Evolutionary conservation across 2,888 invertebrate genomes (phyloP), one percentile per base, ranked within the genome.

Genomic region (Agriopis leucophaearia): DNA sequence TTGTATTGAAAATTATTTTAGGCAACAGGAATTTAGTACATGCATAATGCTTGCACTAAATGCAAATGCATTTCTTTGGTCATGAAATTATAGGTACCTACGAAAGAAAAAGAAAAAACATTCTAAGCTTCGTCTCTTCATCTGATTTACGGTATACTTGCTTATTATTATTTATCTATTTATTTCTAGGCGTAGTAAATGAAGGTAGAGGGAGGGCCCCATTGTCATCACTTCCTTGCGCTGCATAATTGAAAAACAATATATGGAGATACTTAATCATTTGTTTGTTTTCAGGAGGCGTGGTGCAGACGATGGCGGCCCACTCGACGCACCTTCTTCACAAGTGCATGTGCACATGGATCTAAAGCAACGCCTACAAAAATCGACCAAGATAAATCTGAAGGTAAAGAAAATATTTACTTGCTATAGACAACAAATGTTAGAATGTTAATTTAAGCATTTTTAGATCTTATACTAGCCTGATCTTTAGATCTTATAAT

Each of bases 231-330:
- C 10, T 50, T 50, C 10, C 27, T 13, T 7, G 1, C 7, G 15
- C 47, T 47, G 47, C 10, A 16, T 8, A 18, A 12, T 50, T 79
- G 88, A 15, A 18, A 8, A 27, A 27, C 27, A 27, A 27, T 27
- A 1, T 27, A 27, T 27, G 27, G 0, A 27, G 5, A 3, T 27
- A 27, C 1, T 27, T 27, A 27, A 27, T 27, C 3, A 27, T 27
- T 42, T 60, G 72, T 72, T 78, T 77, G 58, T 79, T 89, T 87
- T 42, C 86, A 96, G 96, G 95, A 95, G 89, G 95, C 95, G 69
- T 95, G 96, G 95, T 95, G 95, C 86, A 93, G 95, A 73, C 91
- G 95, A 77, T 95, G 95, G 95, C 94, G 95, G 88, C 91, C 94
- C 65, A 81, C 87, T 69, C 92, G 94, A 60, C 91, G 94, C 60